Base-by-base conservation (phyloP, 2,797 vertebrate species). In the Pipistrellus pipistrellus region DNA sequence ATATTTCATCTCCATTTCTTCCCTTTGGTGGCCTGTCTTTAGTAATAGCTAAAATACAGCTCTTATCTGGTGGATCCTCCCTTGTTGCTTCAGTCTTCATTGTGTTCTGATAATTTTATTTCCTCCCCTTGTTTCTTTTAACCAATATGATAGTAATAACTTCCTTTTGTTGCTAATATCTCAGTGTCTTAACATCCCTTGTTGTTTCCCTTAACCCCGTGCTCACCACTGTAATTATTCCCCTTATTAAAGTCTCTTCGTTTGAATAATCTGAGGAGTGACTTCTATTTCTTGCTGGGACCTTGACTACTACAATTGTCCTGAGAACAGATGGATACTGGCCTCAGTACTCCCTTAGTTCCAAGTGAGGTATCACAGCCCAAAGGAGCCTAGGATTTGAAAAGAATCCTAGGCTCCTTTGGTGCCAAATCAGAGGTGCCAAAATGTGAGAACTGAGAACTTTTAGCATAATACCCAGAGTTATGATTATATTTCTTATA, bases 141-240 rank as follows among this genome's bases (percentile, higher is more conserved):
- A 41, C 38, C 44, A 59, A 55, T 85, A 21, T 57, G 51, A 59
- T 55, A 90, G 11, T 17, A 38, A 53, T 85, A 51, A 48, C 35
- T 87, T 88, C 72, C 88, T 97, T 94, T 86, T 62, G 35, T 81
- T 82, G 83, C 15, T 94, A 80, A 38, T 73, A 90, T 38, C 35
- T 77, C 25, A 69, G 38, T 84, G 75, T 41, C 32, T 82, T 41
- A 57, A 2, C 10, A 77, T 77, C 48, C 25, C 5, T 15, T 38
- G 4, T 41, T 68, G 3, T 1, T 75, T 90, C 76, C 66, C 46
- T 91, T 82, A 86, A 59, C 17, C 32, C 46, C 64, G 30, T 14
- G 59, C 20, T 77, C 21, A 30, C 5, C 71, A 69, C 23, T 64
- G 25, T 91, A 44, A 85, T 69, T 72, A 76, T 69, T 91, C 20